Conservation (phyloP, 1,140 invertebrate genomes). For the Drosophila mauritiana region DNA sequence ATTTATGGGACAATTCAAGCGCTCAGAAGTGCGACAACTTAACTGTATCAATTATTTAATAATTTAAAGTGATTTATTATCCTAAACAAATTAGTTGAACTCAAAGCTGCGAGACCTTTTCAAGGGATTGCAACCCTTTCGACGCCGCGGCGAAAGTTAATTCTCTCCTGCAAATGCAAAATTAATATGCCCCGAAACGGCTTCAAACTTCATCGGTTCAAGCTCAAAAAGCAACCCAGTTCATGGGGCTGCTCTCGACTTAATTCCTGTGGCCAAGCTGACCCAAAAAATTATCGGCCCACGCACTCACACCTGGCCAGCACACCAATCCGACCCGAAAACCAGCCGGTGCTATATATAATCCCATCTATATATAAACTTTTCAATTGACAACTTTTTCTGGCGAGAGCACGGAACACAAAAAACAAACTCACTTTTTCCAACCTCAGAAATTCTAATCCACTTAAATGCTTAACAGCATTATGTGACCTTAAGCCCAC, state of each 20-base stretch:
- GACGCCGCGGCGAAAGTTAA: constrained; percentile 1
- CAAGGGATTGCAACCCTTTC: too few relatives aligned
- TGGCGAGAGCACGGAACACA: constrained; percentile 10
- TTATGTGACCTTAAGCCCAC: constrained; percentile 56
- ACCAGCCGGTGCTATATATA: constrained; percentile 22
- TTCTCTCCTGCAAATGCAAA: not conserved
- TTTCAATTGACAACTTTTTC: constrained; percentile 78
- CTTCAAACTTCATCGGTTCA: constrained; percentile 12
- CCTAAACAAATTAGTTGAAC: not conserved
- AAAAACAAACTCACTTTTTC: constrained; percentile 40
- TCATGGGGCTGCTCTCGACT: constrained; percentile 19
- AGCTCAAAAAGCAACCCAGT: constrained; percentile 20
- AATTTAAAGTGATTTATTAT: too few relatives aligned
- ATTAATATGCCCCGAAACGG: constrained; percentile 20
- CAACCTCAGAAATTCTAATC: constrained; percentile 78
- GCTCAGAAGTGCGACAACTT: not conserved
- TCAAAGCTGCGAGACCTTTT: not conserved
- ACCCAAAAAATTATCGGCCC: constrained; percentile 59
- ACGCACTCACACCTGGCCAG: constrained; percentile 20
- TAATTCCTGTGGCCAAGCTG: constrained; percentile 55
- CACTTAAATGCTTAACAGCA: constrained; percentile 81
- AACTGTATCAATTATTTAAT: not conserved
- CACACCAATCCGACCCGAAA: constrained; percentile 1
- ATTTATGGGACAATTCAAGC: constrained; percentile 1
- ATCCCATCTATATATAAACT: constrained; percentile 54